Percentiles rank a stretch among this genome's conserved stretches.
Conservation (phyloP, 2,888 invertebrate genomes). For the Horisme vitalbata region DNA sequence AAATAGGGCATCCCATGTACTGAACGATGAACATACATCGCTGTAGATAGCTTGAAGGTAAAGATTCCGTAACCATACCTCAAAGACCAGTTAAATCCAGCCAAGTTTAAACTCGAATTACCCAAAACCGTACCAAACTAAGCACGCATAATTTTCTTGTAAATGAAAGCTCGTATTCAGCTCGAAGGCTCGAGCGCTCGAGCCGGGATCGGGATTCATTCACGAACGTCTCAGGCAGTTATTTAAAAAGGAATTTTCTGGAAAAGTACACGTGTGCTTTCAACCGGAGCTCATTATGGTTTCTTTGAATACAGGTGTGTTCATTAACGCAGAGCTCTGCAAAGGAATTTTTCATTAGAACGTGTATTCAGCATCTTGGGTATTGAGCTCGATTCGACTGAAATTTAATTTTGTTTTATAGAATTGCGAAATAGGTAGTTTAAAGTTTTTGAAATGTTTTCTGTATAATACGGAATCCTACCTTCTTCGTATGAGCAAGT, state of each 20-base stretch:
- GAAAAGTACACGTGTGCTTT: slow-evolving; percentile 38
- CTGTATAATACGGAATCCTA: too few relatives aligned
- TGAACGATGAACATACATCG: too few relatives aligned
- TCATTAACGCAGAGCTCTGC: slow-evolving; percentile 41
- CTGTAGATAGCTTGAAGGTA: too few relatives aligned
- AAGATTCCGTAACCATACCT: too few relatives aligned
- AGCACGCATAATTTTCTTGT: slow-evolving; percentile 28
- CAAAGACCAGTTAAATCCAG: too few relatives aligned
- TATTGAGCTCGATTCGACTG: slow-evolving; percentile 30
- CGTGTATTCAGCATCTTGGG: slow-evolving; percentile 50
- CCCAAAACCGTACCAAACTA: slow-evolving; percentile 4
- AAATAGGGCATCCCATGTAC: too few relatives aligned
- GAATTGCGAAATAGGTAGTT: slow-evolving; percentile 16
- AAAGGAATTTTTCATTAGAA: slow-evolving; percentile 77
- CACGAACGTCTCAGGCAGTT: slow-evolving; percentile 47
- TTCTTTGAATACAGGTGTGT: slow-evolving; percentile 44
- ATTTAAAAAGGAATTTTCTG: slow-evolving; percentile 49
- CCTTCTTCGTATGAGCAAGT: too few relatives aligned
- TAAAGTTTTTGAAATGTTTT: slow-evolving; percentile 4
- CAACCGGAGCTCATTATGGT: slow-evolving; percentile 39
- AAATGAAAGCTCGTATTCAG: slow-evolving; percentile 28
- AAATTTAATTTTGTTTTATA: slow-evolving; percentile 18
- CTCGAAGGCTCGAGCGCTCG: slow-evolving; percentile 4
- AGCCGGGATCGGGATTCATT: slow-evolving; percentile 45
- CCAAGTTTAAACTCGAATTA: background rate